phyloP scores from a whole-genome alignment of 2,888 invertebrate genomes.

The Arrhopalites spinosus region DNA sequence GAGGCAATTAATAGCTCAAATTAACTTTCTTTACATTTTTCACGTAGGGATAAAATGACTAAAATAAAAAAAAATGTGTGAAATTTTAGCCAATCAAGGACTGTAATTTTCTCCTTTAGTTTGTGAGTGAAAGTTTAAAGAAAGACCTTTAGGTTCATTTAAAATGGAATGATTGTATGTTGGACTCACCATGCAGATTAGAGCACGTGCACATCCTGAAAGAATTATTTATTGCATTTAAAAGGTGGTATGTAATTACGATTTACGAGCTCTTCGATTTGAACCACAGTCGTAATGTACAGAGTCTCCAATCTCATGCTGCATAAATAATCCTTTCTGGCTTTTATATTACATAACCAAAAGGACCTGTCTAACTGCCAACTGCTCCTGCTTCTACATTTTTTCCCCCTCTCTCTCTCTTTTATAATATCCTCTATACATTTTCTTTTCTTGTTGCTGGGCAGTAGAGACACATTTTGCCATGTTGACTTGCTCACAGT shows the following conservation, averaged over 20 bases:
- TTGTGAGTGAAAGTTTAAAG: no score
- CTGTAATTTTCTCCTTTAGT: no score
- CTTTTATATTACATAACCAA: not conserved
- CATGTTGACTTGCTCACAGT: not conserved
- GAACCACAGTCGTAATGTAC: not conserved
- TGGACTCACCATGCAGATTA: not conserved
- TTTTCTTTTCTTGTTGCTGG: no score
- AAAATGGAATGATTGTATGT: not conserved
- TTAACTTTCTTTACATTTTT: no score
- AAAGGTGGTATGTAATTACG: constrained; percentile 16
- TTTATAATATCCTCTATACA: no score
- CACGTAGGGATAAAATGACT: no score
- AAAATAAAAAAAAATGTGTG: no score
- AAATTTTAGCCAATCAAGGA: no score
- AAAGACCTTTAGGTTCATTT: not conserved
- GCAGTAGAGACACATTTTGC: not conserved
- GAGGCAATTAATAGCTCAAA: no score
- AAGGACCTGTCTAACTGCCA: not conserved
- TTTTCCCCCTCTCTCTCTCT: no score
- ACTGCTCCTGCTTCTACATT: not conserved
- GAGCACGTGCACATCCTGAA: constrained; percentile 1
- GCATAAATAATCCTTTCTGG: constrained; percentile 8
- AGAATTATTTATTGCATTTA: constrained; percentile 23
- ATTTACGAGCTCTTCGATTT: constrained; percentile 1
- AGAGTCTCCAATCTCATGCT: not conserved